Base-by-base conservation (phyloP, 1,140 invertebrate species). In the Drosophila dunni region DNA sequence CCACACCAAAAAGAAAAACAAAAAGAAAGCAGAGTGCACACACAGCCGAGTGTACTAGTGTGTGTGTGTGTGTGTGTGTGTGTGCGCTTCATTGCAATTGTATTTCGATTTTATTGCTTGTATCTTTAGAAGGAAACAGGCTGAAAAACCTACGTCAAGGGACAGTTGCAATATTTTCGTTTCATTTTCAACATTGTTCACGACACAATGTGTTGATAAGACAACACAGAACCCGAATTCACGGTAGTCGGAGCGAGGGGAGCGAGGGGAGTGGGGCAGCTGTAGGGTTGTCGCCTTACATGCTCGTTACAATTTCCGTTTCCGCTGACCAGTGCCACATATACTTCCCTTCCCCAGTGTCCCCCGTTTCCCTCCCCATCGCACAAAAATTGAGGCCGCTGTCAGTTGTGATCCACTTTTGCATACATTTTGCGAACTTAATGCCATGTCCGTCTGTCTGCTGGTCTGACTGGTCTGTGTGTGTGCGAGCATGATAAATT, bases 151-250 rank as follows among this genome's bases (percentile, higher is more conserved):
- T 33, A 44, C 46, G 44, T 46, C 61, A 77, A 88, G 79, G 73
- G 72, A 76, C 83, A 88, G 46, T 78, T 72, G 82, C 84, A 89
- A 89, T 89, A 89, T 89, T 89, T 84, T 89, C 80, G 71, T 89
- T 89, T 84, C 84, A 89, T 89, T 89, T 86, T 67, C 75, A 67
- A 36, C 50, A n/a, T 53, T 53, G 50, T 53, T 74, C 78, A 75
- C 80, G 46, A 54, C 62, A 53, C 62, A 83, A 80, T 86, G 84
- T 83, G 79, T 88, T 88, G 83, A 88, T 88, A 88, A 83, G 80
- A 68, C 76, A 76, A 81, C 75, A 79, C 29, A 51, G 10, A 13
- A 33, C 10, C 9, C 15, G 9, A 40, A 40, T 13, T 29, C 4
- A 29, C 24, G 24, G 1, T 29, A 4, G 1, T 5, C 4, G 24